phyloP scores from a whole-genome alignment of 2,113 vertebrate genomes.

The Amblyornis subalaris region DNA sequence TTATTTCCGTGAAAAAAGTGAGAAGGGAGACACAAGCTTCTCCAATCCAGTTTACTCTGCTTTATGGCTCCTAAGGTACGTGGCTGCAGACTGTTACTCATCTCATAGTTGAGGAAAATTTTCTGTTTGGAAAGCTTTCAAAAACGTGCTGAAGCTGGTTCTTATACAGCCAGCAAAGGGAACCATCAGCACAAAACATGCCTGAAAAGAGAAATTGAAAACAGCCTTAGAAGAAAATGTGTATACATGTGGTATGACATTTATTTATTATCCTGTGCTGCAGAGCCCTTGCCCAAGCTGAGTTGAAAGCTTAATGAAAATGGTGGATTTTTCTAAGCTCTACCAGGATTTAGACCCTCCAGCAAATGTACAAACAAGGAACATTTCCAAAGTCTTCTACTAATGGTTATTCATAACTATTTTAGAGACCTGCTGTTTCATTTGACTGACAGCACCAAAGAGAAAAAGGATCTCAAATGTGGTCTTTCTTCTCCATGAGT shows the following conservation, averaged over 20 bases:
- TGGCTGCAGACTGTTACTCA: conserved; percentile 29
- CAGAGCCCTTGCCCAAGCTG: conserved; percentile 12
- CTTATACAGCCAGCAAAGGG: conserved; percentile 7
- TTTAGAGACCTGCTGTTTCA: conserved; percentile 27
- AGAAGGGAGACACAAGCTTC: not conserved
- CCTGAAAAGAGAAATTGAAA: conserved; percentile 54
- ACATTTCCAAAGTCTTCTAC: conserved; percentile 29
- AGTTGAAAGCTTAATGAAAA: conserved; percentile 52
- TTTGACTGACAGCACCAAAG: conserved; percentile 39
- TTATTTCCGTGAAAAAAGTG: not conserved
- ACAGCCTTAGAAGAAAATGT: conserved; percentile 44
- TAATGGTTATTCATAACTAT: conserved; percentile 44
- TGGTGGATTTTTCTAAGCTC: conserved; percentile 39
- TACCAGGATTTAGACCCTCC: conserved; percentile 34
- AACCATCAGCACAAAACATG: conserved; percentile 24
- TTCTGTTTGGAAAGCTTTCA: conserved; percentile 50
- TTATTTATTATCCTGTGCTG: conserved; percentile 55
- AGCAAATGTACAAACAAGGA: conserved; percentile 45
- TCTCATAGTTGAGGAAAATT: not conserved
- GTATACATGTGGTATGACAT: conserved; percentile 41
- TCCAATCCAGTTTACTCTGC: not conserved
- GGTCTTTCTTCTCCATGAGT: not conserved
- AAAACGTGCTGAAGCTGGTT: conserved; percentile 15
- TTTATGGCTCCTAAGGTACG: conserved; percentile 16
- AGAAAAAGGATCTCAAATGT: not conserved